phyloP scores from a whole-genome alignment of 1,140 invertebrate genomes.

The Papilio helenus region DNA sequence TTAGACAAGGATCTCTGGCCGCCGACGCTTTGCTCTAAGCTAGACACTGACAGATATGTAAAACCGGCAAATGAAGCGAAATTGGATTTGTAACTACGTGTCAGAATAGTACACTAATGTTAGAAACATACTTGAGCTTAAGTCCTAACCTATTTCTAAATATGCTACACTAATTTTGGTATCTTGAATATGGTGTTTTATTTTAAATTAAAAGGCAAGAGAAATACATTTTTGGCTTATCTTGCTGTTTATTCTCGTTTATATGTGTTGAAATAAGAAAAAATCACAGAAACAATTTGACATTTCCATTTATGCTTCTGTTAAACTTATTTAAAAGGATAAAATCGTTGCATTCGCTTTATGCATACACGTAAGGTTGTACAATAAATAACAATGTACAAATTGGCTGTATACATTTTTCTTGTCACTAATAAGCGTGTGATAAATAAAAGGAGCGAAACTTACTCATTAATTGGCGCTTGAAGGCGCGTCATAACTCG shows the following conservation, averaged over 20 bases:
- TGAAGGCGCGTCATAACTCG: conserved; percentile 57
- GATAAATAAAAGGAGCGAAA: conserved; percentile 71
- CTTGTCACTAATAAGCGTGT: conserved; percentile 51
- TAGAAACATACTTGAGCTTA: neutral
- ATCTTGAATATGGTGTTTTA: neutral
- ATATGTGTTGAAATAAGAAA: neutral
- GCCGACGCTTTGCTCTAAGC: neutral
- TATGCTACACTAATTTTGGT: neutral
- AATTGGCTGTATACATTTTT: conserved; percentile 48
- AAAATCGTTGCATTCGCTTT: neutral
- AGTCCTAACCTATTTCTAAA: neutral
- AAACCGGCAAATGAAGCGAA: conserved; percentile 3
- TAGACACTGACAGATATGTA: conserved; percentile 2
- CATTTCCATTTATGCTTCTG: neutral
- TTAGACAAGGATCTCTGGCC: neutral
- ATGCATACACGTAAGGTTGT: neutral
- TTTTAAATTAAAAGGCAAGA: neutral
- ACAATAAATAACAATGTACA: conserved; percentile 37
- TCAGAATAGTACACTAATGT: neutral
- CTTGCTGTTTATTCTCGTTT: neutral
- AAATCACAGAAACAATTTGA: neutral
- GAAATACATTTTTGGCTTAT: neutral
- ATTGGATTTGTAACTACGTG: conserved; percentile 8
- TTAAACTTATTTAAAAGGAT: conserved; percentile 8
- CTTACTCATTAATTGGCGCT: conserved; percentile 65